phyloP scores from a whole-genome alignment of 30 jellyfish, hydroid and myxozoan species.

The Clytia hemisphaerica region DNA sequence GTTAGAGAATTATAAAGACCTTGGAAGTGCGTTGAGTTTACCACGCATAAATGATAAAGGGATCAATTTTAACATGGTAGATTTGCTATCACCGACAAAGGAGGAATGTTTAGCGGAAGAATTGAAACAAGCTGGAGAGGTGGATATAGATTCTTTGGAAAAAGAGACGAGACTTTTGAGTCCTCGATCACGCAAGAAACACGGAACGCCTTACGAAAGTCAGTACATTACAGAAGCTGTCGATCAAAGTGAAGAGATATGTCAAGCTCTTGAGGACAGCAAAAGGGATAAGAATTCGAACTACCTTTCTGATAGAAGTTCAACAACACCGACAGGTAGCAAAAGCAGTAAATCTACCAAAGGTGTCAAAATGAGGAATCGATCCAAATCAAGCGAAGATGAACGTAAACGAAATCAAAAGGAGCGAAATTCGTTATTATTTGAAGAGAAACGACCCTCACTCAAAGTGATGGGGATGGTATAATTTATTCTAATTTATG shows the following conservation, averaged over 20 bases:
- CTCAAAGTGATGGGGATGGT: slow-evolving; percentile 45
- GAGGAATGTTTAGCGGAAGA: slow-evolving; percentile 14
- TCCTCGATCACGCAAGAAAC: slow-evolving; percentile 4
- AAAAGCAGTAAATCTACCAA: too few relatives aligned
- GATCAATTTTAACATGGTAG: too few relatives aligned
- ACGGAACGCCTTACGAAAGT: slow-evolving; percentile 6
- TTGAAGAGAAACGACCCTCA: slow-evolving; percentile 40
- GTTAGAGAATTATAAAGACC: slow-evolving; percentile 6
- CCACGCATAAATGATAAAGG: too few relatives aligned
- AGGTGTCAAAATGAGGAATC: neutral
- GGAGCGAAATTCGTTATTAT: slow-evolving; percentile 31
- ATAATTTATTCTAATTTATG: too few relatives aligned
- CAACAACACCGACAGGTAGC: neutral
- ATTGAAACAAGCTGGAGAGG: slow-evolving; percentile 4
- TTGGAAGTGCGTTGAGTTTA: slow-evolving; percentile 26
- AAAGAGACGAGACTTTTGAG: neutral
- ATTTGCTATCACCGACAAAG: neutral
- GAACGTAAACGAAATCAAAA: slow-evolving; percentile 13
- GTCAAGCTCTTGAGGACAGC: neutral
- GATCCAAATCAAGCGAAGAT: neutral
- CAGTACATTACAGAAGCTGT: neutral
- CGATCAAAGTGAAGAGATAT: neutral
- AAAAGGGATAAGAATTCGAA: neutral
- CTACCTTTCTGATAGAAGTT: neutral
- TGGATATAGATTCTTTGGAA: neutral